Percentiles rank a stretch among this genome's conserved stretches.
Conservation (phyloP, 1,140 invertebrate genomes). For the Drosophila arizonae region DNA sequence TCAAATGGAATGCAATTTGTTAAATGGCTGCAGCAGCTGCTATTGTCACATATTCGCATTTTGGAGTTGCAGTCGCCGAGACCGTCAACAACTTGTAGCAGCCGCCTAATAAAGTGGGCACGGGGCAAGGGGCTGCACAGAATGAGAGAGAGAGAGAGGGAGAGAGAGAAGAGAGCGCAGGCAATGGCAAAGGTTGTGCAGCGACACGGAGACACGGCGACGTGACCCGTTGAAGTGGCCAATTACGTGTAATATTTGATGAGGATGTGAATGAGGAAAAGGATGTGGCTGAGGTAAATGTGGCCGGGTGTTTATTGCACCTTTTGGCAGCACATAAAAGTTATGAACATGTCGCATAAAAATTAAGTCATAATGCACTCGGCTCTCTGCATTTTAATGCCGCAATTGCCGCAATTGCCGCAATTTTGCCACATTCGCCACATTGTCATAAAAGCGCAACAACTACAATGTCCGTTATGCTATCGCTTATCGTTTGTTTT, state of each 20-base stretch:
- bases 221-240: conserved; percentile 32
- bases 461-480: conserved; percentile 52
- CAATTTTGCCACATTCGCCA: conserved; percentile 29
- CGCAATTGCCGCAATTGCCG: conserved; percentile 27
- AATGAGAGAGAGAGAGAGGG: not conserved
- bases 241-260: conserved; percentile 59
- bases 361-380: conserved; percentile 77
- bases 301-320: conserved; percentile 42
- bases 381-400: conserved; percentile 29
- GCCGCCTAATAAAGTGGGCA: conserved; percentile 36
- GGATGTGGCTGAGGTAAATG: conserved; percentile 18
- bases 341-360: conserved; percentile 68
- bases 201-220: not conserved
- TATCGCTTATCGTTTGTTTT: conserved; percentile 4
- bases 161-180: not conserved
- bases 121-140: not conserved
- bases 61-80: conserved; percentile 14
- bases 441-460: conserved; percentile 52
- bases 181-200: too few species aligned
- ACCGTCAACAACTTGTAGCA: conserved; percentile 36
- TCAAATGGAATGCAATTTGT: conserved; percentile 40
- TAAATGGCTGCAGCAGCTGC: conserved; percentile 28
- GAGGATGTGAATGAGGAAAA: conserved; percentile 1
- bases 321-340: conserved; percentile 67
- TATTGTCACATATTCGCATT: conserved; percentile 18